Evolutionary conservation across 37 sponge, comb jelly and placozoan genomes (phyloP), one percentile per base, ranked within the genome.

Genomic region (Mnemiopsis leidyi): DNA sequence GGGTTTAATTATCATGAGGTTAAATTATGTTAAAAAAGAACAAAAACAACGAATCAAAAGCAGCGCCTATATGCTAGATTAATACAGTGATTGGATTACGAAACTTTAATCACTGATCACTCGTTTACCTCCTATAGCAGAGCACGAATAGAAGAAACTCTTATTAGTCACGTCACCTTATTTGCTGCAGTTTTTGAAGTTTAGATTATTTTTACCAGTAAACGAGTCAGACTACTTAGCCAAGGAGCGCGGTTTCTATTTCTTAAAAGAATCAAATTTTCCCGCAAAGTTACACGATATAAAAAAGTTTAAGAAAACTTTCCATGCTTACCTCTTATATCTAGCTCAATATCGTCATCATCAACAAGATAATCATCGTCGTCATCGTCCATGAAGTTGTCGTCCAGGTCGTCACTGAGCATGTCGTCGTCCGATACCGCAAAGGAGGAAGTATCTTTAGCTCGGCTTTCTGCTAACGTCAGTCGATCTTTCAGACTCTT

Each of bases 401-500:
- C 90, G 20, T 39, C 90, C 5, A 29, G 2, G 30, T 71, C 75
- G 61, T 39, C 90, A 38, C 26, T 39, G 29, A 33, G n/a, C 2
- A 40, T 24, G 61, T 85, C 90, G 90, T 85, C 61, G n/a, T 85
- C 61, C 75, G 30, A 29, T 24, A 71, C 30, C 3, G 30, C 25
- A 5, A 7, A 71, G 23, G 90, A 40, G 36, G 82, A 20, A 35
- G 35, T 79, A 25, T 33, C 26, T 0, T 85, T 23, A 7, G 23
- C 36, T 0, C 90, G 90, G 28, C 24, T 40, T 28, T 85, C 90
- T 0, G 29, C n/a, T 3, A 37, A 9, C 28, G 23, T 38, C 61
- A 85, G 25, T 9, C 90, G 90, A 40, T 85, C 90, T 25, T 85
- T 85, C 61, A 85, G 90, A 23, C 30, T 2, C 36, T 85, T 85